These are phyloP conservation scores for Dendrocincla tyrannina DNA, from an alignment of 2,797 vertebrate genomes.

Conservation along the genomic window DNA sequence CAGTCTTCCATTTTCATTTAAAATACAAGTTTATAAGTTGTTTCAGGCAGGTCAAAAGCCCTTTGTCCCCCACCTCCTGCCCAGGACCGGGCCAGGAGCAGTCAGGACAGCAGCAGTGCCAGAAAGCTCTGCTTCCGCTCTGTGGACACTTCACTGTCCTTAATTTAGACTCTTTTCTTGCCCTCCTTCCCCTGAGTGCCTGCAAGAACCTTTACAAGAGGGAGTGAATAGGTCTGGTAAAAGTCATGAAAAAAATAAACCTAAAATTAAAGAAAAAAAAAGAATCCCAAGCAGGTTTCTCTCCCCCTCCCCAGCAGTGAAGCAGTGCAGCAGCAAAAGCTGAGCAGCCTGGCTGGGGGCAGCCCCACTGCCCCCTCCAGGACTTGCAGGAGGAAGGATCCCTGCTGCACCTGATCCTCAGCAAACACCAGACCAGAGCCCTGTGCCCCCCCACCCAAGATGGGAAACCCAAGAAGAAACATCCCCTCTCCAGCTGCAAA, in stretches of 20 bases:
- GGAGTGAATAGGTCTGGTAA: background rate
- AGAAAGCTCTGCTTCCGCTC: background rate
- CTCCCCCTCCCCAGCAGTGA: background rate
- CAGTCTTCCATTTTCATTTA: background rate
- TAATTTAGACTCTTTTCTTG: background rate
- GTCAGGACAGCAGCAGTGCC: background rate
- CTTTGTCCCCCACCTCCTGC: too few species aligned
- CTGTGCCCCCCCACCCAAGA: background rate
- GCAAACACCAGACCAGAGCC: background rate
- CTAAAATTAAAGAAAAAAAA: background rate
- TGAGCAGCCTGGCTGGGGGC: background rate
- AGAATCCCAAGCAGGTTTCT: background rate
- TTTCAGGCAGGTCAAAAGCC: background rate
- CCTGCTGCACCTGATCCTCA: background rate
- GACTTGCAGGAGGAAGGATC: background rate
- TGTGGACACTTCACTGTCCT: background rate
- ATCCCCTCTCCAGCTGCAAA: background rate
- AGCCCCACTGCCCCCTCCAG: background rate
- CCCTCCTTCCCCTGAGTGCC: background rate
- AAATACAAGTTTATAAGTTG: background rate
- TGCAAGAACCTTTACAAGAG: background rate
- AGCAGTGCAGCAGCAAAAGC: background rate
- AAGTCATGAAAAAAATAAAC: background rate
- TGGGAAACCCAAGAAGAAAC: background rate
- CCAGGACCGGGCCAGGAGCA: background rate